phyloP scores from a whole-genome alignment of 2,888 invertebrate genomes.

The Scrobipalpa atriplicella region DNA sequence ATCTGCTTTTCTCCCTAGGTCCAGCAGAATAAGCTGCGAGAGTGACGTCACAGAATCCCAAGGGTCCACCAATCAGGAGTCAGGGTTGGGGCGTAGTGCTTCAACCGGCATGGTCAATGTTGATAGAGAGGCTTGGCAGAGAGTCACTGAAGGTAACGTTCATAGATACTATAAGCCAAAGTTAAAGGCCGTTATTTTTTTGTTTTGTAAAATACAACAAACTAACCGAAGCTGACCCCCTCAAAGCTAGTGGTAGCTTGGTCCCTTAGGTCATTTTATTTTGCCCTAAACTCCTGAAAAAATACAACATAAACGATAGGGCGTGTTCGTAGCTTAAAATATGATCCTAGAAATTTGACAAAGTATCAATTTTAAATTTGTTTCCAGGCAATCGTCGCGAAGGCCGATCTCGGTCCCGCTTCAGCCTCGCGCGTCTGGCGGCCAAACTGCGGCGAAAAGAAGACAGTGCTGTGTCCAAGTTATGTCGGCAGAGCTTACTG shows the following conservation, averaged over 20 bases:
- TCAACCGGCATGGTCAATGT: conserved; percentile 91
- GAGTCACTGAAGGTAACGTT: conserved; percentile 74
- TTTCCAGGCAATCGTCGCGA: conserved; percentile 32
- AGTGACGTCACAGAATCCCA: conserved; percentile 80
- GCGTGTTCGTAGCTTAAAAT: too few relatives aligned
- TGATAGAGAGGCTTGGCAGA: conserved; percentile 83
- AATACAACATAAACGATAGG: too few relatives aligned
- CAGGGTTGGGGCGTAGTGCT: conserved; percentile 85
- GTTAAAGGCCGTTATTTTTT: too few relatives aligned
- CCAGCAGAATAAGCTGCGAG: conserved; percentile 85
- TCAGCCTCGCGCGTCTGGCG: conserved; percentile 72
- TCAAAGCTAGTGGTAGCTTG: too few relatives aligned
- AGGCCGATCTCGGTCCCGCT: conserved; percentile 58
- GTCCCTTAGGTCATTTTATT: too few relatives aligned
- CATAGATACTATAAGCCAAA: not conserved
- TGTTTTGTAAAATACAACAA: too few relatives aligned
- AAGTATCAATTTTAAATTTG: not conserved
- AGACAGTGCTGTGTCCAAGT: conserved; percentile 85
- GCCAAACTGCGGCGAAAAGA: conserved; percentile 68
- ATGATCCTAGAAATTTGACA: too few relatives aligned
- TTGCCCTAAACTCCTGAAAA: too few relatives aligned
- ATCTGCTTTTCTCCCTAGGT: conserved; percentile 44
- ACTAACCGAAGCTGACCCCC: too few relatives aligned
- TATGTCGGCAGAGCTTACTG: conserved; percentile 89
- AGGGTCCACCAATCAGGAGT: conserved; percentile 57